These are phyloP conservation scores for Xenopus petersii DNA, from an alignment of 2,797 vertebrate species.

Conservation along the genomic window DNA sequence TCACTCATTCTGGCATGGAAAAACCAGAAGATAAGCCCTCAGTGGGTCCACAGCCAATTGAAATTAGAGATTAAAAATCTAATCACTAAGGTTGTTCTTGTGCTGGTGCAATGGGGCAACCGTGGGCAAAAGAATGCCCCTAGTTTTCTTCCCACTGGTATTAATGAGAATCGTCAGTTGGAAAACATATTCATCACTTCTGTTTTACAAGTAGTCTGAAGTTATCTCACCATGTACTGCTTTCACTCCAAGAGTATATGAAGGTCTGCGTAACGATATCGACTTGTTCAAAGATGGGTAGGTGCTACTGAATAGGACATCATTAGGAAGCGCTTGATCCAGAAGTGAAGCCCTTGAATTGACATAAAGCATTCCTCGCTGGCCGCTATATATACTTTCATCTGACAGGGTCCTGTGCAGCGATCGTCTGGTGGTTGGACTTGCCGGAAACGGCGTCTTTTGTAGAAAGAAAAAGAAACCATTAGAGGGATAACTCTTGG, in stretches of 20 bases:
- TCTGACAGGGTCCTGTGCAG: constrained; percentile 93
- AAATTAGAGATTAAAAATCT: too few species aligned
- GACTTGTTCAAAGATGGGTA: constrained; percentile 85
- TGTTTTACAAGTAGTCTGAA: too few species aligned
- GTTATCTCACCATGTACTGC: constrained; percentile 73
- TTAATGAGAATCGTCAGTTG: too few species aligned
- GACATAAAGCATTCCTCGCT: constrained; percentile 79
- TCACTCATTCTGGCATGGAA: too few species aligned
- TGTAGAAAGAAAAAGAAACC: constrained; percentile 25
- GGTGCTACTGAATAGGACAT: constrained; percentile 89
- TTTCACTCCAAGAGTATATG: constrained; percentile 91
- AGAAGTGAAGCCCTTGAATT: constrained; percentile 70
- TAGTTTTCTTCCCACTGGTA: too few species aligned
- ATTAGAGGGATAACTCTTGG: too few species aligned
- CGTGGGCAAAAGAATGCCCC: too few species aligned
- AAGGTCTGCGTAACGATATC: constrained; percentile 73
- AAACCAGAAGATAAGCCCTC: too few species aligned
- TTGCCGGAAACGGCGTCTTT: constrained; percentile 82
- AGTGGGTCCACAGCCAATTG: too few species aligned
- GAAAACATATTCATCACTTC: too few species aligned
- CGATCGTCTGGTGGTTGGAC: constrained; percentile 76
- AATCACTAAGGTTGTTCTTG: too few species aligned
- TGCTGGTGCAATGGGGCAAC: too few species aligned
- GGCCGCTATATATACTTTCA: constrained; percentile 94
- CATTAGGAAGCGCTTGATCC: constrained; percentile 83